Evolutionary conservation across 1,140 invertebrate genomes (phyloP), one percentile per base, ranked within the genome.

Genomic region (Grapholita molesta): DNA sequence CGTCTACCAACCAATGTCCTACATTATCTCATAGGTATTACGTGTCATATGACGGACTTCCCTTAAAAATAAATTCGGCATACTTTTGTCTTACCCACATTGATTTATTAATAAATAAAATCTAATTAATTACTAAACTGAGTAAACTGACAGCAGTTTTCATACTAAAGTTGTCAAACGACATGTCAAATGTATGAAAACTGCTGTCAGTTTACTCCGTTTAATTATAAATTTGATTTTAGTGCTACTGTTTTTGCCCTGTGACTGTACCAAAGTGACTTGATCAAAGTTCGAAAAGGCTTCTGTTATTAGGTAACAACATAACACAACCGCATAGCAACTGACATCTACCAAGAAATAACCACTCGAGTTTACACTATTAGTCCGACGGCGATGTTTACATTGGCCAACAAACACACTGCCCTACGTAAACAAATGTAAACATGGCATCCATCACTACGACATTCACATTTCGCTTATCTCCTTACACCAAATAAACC

Each of bases 321-420:
- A 48, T n/a, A 21, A 21, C 7, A 48, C n/a, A 48, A 24, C 23
- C 53, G 24, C 24, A 57, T 57, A 57, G 53, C 53, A 57, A 57
- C 21, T 23, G 3, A 57, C 12, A 57, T n/a, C 53, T 24, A n/a
- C n/a, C n/a, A 57, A 25, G 23, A 23, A 25, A 28, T 57, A 57
- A 57, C 53, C 48, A 8, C n/a, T 42, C 8, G 23, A 57, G 53
- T 57, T 57, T 57, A 57, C 53, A 57, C 23, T 57, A 57, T 28
- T 28, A 57, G 53, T 57, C 53, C 4, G 11, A 24, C 18, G 9
- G 11, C 53, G 53, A 57, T 57, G 53, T 57, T 57, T 57, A 57
- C 53, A 57, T 18, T 57, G 23, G 53, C 53, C 53, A n/a, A 18
- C 24, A 57, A 53, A 57, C 42, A 57, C 23, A 24, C 8, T 53